A percentile compares a stretch with the other conserved stretches of the same genome.
phyloP scores from a whole-genome alignment of 1,140 invertebrate genomes.

The Drosophila ercepeae region DNA sequence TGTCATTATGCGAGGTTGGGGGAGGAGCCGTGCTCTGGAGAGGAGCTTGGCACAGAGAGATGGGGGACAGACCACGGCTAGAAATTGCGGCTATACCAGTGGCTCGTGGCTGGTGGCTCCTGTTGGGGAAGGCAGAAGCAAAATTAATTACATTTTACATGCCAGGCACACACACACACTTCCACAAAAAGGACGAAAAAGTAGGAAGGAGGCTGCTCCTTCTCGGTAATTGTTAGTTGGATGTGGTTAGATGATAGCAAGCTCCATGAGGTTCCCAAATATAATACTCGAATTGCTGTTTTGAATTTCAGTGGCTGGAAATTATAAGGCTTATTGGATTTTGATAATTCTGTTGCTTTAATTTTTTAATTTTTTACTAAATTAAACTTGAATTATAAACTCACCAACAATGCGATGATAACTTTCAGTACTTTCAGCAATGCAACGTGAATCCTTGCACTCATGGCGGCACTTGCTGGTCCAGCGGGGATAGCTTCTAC shows the following conservation, averaged over 20 bases:
- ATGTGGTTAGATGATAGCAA: slow-evolving; percentile 18
- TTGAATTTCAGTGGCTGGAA: neutral
- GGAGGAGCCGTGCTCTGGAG: neutral
- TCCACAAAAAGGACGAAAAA: slow-evolving; percentile 1
- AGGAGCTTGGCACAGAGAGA: neutral
- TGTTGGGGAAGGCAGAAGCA: slow-evolving; percentile 52
- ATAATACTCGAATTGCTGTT: slow-evolving; percentile 3
- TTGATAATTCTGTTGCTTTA: neutral
- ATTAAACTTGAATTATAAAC: too few species aligned
- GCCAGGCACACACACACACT: slow-evolving; percentile 58
- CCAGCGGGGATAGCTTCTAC: slow-evolving; percentile 89
- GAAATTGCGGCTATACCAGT: slow-evolving; percentile 35
- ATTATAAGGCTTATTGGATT: neutral
- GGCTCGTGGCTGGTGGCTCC: slow-evolving; percentile 33
- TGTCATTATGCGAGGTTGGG: slow-evolving; percentile 34
- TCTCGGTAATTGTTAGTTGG: slow-evolving; percentile 41
- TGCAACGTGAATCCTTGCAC: slow-evolving; percentile 91
- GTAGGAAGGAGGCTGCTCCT: neutral
- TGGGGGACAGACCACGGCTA: slow-evolving; percentile 5
- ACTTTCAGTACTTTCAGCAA: slow-evolving; percentile 84
- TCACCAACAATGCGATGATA: slow-evolving; percentile 43
- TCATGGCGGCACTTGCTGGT: slow-evolving; percentile 91
- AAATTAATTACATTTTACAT: slow-evolving; percentile 81
- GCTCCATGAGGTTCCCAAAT: neutral
- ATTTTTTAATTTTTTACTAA: too few species aligned